These are phyloP conservation scores for Xenopus laevis DNA, from an alignment of 2,113 vertebrate genomes.

Conservation along the genomic window DNA sequence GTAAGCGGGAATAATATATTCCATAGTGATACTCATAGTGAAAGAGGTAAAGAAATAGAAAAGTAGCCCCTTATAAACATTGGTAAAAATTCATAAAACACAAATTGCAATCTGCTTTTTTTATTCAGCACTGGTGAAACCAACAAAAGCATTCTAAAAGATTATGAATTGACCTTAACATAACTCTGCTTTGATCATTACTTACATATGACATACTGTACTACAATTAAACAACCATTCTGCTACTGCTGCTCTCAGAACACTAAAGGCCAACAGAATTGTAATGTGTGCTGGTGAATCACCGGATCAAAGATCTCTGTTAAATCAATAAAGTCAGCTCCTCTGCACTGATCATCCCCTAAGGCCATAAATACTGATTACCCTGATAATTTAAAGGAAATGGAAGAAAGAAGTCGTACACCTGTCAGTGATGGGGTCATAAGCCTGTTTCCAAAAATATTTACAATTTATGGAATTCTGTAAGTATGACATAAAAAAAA, in stretches of 20 bases:
- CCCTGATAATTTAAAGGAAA: constrained; percentile 31
- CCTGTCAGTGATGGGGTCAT: constrained; percentile 37
- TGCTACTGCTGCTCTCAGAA: constrained; percentile 34
- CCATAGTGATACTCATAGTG: too few relatives aligned
- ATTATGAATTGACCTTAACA: constrained; percentile 44
- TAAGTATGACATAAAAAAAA: background rate
- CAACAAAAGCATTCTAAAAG: too few relatives aligned
- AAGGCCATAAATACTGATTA: constrained; percentile 39
- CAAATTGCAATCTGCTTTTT: too few relatives aligned
- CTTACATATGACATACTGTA: constrained; percentile 40
- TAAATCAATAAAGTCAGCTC: constrained; percentile 43
- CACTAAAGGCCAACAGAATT: constrained; percentile 43
- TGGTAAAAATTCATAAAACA: too few relatives aligned
- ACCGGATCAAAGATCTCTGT: constrained; percentile 39
- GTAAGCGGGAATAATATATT: too few relatives aligned
- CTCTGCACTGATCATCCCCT: constrained; percentile 36
- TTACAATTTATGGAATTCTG: constrained; percentile 4
- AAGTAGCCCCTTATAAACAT: too few relatives aligned
- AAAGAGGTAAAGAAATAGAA: too few relatives aligned
- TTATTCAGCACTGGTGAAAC: too few relatives aligned
- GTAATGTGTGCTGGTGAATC: constrained; percentile 37
- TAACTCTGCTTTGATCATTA: constrained; percentile 42
- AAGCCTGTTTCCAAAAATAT: constrained; percentile 33
- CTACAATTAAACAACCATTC: constrained; percentile 38
- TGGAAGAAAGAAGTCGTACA: constrained; percentile 32